Conservation (phyloP, 2,113 vertebrate species). For the Peucedramus taeniatus region DNA sequence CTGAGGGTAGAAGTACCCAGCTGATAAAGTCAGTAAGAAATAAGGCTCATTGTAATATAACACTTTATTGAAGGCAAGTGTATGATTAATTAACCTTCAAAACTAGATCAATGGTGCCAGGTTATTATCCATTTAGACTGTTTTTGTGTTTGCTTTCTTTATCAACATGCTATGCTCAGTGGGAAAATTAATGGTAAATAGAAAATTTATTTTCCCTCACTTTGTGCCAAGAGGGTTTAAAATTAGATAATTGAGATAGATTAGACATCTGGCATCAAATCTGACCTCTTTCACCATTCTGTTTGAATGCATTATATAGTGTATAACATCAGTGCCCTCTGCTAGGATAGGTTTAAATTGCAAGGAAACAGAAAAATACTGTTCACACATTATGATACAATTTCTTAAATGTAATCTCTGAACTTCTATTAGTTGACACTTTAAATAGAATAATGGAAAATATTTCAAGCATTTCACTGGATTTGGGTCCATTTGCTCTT, state of each 20-base stretch:
- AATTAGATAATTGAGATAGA: slow-evolving; percentile 45
- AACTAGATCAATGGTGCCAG: not conserved
- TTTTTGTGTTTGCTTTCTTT: not conserved
- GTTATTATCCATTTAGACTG: not conserved
- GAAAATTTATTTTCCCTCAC: slow-evolving; percentile 7
- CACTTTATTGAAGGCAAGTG: not conserved
- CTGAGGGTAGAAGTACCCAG: not conserved
- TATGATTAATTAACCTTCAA: slow-evolving; percentile 27
- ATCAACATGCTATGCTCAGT: not conserved
- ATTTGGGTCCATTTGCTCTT: slow-evolving; percentile 32
- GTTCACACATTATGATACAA: not conserved
- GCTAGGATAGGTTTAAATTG: not conserved
- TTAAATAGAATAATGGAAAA: not conserved
- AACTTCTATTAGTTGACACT: not conserved
- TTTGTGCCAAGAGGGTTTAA: not conserved
- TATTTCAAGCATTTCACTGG: not conserved
- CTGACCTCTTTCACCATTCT: not conserved
- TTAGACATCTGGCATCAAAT: not conserved
- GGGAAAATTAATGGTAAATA: slow-evolving; percentile 28
- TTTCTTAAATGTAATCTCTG: not conserved
- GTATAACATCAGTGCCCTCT: not conserved
- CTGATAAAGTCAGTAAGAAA: not conserved
- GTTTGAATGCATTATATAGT: not conserved
- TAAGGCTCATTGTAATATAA: not conserved
- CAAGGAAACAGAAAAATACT: not conserved